Percentiles rank a stretch among this genome's conserved stretches.
Evolutionary conservation across 2,113 vertebrate genomes (phyloP).

Genomic region (Sarotherodon lohbergeri): DNA sequence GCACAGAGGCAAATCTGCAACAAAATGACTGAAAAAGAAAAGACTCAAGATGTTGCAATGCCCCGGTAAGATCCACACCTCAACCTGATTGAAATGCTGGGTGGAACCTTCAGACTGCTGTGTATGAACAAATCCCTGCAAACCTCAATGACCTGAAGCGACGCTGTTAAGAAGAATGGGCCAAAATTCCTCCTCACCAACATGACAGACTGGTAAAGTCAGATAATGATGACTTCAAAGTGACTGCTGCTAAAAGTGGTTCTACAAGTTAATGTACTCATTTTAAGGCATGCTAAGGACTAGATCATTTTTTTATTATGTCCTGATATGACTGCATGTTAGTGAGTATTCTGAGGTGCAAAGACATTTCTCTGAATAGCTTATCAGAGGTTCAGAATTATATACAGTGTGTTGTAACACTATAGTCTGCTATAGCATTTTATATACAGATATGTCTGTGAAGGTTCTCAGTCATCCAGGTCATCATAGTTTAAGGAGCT

Average conservation of each 20-base stretch:
- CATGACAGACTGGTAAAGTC: not conserved
- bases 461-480: too few relatives aligned
- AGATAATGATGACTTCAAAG: not conserved
- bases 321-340: not conserved
- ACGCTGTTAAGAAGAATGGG: not conserved
- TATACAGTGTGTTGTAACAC: not conserved
- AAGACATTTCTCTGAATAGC: not conserved
- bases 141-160: not conserved
- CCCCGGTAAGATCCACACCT: not conserved
- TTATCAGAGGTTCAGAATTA: not conserved
- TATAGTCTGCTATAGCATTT: not conserved
- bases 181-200: not conserved
- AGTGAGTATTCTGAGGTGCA: not conserved
- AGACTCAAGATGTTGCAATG: not conserved
- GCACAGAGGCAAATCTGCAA: not conserved
- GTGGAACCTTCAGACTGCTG: not conserved
- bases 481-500: too few relatives aligned
- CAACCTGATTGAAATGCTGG: not conserved
- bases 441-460: not conserved
- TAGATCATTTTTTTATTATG: not conserved
- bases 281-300: not conserved
- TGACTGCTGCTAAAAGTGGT: not conserved
- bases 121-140: not conserved
- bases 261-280: not conserved
- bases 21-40: not conserved